phyloP scores from a whole-genome alignment of 2,888 invertebrate genomes.

The Drosophila atroscutellata region DNA sequence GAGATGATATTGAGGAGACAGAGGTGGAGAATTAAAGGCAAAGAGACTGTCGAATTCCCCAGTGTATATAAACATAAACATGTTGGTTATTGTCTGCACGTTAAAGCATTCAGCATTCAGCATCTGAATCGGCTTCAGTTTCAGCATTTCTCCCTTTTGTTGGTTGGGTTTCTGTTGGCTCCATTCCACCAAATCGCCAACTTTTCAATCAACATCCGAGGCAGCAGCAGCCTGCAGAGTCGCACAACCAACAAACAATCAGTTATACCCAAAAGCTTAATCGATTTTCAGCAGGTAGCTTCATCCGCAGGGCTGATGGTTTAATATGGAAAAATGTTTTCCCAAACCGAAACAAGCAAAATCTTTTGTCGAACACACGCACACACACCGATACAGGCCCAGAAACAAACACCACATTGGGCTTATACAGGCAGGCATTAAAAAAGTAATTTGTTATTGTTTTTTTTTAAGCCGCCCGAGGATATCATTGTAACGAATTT shows the following conservation, averaged over 20 bases:
- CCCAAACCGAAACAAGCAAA: slow-evolving; percentile 60
- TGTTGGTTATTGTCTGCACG: slow-evolving; percentile 59
- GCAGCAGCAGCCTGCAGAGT: slow-evolving; percentile 31
- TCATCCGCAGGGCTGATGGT: slow-evolving; percentile 45
- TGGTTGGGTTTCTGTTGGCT: not conserved
- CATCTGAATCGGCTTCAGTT: slow-evolving; percentile 13
- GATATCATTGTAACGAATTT: slow-evolving; percentile 66
- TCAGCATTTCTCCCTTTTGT: slow-evolving; percentile 22
- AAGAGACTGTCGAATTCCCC: slow-evolving; percentile 41
- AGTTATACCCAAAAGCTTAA: slow-evolving; percentile 69
- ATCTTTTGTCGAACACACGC: slow-evolving; percentile 63
- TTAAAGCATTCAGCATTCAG: slow-evolving; percentile 34
- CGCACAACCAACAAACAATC: slow-evolving; percentile 59
- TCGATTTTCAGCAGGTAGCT: slow-evolving; percentile 68
- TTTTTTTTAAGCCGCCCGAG: slow-evolving; percentile 59
- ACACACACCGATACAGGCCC: slow-evolving; percentile 12
- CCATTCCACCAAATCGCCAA: slow-evolving; percentile 34
- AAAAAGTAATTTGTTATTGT: slow-evolving; percentile 69
- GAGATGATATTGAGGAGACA: not conserved
- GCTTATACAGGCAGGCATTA: slow-evolving; percentile 49
- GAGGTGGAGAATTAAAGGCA: slow-evolving; percentile 1
- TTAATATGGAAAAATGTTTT: slow-evolving; percentile 70
- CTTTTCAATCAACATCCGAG: slow-evolving; percentile 63
- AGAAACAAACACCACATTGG: slow-evolving; percentile 23
- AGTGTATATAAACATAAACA: slow-evolving; percentile 63